Evolutionary conservation across 2,888 invertebrate genomes (phyloP), one percentile per base, ranked within the genome.

Genomic region (Epistrophella euchroma): DNA sequence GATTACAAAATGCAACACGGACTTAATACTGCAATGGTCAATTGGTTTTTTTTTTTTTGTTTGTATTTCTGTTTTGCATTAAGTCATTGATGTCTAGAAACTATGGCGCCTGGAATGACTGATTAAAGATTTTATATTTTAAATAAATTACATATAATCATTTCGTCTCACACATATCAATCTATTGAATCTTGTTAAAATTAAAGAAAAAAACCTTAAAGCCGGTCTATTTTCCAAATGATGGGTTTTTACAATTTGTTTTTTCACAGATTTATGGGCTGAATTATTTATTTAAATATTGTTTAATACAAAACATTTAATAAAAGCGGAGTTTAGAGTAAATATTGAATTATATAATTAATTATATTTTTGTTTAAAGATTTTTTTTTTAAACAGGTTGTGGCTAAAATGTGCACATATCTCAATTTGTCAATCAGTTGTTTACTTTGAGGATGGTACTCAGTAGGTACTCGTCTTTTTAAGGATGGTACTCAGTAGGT

Each of bases 21-120:
- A 47, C 19, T 19, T 68, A 7, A 17, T 37, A 47, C 3, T 13
- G 15, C 4, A 6, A 32, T 35, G 17, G 32, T 19, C 13, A n/a
- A 55, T 55, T 55, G n/a, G n/a, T 43, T 13, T 60, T 43, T 60
- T 60, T 6, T 32, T 32, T 32, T 32, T 32, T 28, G 2, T 25
- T 32, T 19, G 19, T 35, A n/a, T n/a, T n/a, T n/a, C n/a, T n/a
- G n/a, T n/a, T 4, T 56, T 58, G 6, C 17, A 35, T 17, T 66
- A 71, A 71, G n/a, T 35, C 68, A 75, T 25, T 43, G 22, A 60
- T 60, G 68, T 80, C 75, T 80, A 68, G 60, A 43, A 55, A 75
- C 25, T 43, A 32, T 68, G 79, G 80, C 80, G 80, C 75, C 80
- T 22, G 11, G 22, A 19, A 62, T 43, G 70, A 55, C 28, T 55